Evolutionary conservation across 2,113 vertebrate species (phyloP).

Genomic region (Clarias gariepinus): DNA sequence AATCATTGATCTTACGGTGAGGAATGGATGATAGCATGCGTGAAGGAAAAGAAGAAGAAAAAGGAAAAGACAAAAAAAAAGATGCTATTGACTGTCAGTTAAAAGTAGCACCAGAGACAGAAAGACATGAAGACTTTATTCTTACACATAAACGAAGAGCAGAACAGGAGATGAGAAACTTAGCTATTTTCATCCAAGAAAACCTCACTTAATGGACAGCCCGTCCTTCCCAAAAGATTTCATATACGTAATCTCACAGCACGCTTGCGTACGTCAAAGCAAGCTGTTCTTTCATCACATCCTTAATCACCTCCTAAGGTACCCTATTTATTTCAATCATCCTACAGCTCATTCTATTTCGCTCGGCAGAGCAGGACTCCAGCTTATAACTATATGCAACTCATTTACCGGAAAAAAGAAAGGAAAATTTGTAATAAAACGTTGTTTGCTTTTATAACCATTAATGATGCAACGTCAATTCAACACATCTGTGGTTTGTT

Average conservation of each 20-base stretch:
- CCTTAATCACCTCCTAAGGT: conserved; percentile 35
- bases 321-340: conserved; percentile 37
- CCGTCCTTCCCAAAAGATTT: conserved; percentile 11
- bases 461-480: background rate
- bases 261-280: conserved; percentile 4
- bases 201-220: conserved; percentile 20
- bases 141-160: background rate
- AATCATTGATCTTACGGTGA: conserved; percentile 3
- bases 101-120: conserved; percentile 7
- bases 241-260: conserved; percentile 22
- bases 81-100: conserved; percentile 12
- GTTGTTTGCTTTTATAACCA: background rate
- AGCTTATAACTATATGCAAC: background rate
- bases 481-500: background rate
- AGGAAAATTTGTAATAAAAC: background rate
- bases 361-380: background rate
- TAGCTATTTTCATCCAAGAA: background rate
- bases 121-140: conserved; percentile 11
- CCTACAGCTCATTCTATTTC: conserved; percentile 9
- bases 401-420: background rate
- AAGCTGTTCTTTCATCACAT: conserved; percentile 11
- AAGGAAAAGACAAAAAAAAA: background rate
- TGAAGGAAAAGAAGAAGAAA: background rate
- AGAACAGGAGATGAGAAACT: background rate
- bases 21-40: background rate